Percentiles rank a stretch among this genome's conserved stretches.
These are phyloP conservation scores for Chiloscyllium punctatum DNA, from an alignment of 2,797 vertebrate species.

Conservation along the genomic window DNA sequence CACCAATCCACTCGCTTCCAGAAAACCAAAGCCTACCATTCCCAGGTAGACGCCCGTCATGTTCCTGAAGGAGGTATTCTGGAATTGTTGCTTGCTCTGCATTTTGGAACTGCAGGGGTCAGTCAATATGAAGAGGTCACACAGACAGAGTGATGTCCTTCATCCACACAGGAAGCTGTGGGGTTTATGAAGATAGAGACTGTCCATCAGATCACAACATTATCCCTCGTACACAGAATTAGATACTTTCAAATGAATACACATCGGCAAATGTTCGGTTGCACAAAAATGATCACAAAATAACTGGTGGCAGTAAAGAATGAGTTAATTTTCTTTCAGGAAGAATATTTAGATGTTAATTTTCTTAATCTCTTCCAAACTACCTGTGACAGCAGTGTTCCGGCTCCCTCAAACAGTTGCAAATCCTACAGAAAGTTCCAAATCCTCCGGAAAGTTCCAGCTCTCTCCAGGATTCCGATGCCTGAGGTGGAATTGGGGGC, in stretches of 20 bases:
- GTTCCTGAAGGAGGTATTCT: not conserved
- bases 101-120: not conserved
- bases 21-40: slow-evolving; percentile 9
- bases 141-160: not conserved
- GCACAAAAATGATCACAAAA: not conserved
- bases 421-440: too few species aligned
- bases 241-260: not conserved
- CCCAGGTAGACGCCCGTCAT: slow-evolving; percentile 37
- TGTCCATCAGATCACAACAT: not conserved
- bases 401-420: not conserved
- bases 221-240: not conserved
- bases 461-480: not conserved
- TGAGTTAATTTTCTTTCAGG: not conserved
- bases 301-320: not conserved
- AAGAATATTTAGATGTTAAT: not conserved
- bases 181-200: not conserved
- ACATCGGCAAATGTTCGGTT: too few species aligned
- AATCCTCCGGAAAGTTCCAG: not conserved
- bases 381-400: too few species aligned
- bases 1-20: not conserved
- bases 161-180: not conserved
- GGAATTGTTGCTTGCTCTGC: not conserved
- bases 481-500: not conserved
- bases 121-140: not conserved
- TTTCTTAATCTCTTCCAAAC: not conserved